phyloP scores from a whole-genome alignment of 2,113 vertebrate genomes.

The Thamnaconus septentrionalis region DNA sequence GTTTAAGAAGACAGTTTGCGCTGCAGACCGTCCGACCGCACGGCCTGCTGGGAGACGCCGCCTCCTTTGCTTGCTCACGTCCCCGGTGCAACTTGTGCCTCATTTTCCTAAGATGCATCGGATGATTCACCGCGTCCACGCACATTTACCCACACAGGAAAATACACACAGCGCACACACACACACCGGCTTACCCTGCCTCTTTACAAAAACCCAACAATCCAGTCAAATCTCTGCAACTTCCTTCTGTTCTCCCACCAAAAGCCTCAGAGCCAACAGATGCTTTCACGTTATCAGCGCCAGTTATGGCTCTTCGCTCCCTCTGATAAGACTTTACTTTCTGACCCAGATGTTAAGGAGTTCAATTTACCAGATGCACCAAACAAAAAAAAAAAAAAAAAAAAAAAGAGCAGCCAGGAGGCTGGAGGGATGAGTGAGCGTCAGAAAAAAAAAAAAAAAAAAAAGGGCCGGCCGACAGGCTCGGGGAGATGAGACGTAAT shows the following conservation, averaged over 20 bases:
- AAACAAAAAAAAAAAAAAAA: background rate
- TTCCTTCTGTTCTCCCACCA: slow-evolving; percentile 69
- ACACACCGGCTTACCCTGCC: slow-evolving; percentile 20
- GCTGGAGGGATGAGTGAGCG: slow-evolving; percentile 61
- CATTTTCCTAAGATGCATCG: slow-evolving; percentile 49
- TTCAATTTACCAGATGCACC: slow-evolving; percentile 73
- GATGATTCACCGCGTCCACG: slow-evolving; percentile 48
- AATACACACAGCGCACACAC: slow-evolving; percentile 13
- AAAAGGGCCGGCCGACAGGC: slow-evolving; percentile 58
- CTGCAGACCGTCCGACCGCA: background rate
- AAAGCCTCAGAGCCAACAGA: slow-evolving; percentile 70
- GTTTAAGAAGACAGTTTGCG: no score
- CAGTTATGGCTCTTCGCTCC: slow-evolving; percentile 65
- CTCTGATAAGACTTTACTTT: slow-evolving; percentile 68
- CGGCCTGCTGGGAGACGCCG: background rate
- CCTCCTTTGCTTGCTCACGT: slow-evolving; percentile 5
- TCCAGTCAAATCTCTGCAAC: slow-evolving; percentile 54
- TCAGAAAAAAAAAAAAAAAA: slow-evolving; percentile 21
- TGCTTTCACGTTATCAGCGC: slow-evolving; percentile 62
- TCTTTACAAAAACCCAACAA: slow-evolving; percentile 47
- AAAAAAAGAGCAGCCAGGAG: slow-evolving; percentile 41
- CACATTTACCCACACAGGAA: slow-evolving; percentile 31
- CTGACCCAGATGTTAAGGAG: slow-evolving; percentile 74
- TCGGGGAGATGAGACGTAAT: slow-evolving; percentile 60
- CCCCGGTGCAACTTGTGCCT: slow-evolving; percentile 30